phyloP scores from a whole-genome alignment of 2,888 invertebrate species.

The Ormyrus nitidulus region DNA sequence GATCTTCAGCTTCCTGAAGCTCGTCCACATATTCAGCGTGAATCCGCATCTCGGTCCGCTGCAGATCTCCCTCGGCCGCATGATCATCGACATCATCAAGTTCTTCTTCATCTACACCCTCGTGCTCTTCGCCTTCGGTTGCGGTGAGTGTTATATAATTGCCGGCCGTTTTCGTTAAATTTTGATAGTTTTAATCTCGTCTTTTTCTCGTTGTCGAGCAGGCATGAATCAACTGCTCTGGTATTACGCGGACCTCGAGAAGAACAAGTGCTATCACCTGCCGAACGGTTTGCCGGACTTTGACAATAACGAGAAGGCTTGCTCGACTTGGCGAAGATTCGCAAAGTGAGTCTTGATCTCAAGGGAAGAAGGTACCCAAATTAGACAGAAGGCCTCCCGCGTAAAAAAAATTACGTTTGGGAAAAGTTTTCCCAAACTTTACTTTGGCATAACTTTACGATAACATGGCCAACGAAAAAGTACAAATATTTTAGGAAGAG shows the following conservation, averaged over 20 bases:
- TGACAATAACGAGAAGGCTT: slow-evolving; percentile 88
- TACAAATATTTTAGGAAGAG: too few relatives aligned
- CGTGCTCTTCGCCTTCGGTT: slow-evolving; percentile 96
- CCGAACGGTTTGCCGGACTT: slow-evolving; percentile 88
- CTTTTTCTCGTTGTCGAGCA: slow-evolving; percentile 65
- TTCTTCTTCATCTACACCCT: slow-evolving; percentile 96
- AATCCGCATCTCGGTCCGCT: slow-evolving; percentile 96
- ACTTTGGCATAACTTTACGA: too few relatives aligned
- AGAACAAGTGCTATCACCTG: slow-evolving; percentile 88
- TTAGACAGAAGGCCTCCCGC: too few relatives aligned
- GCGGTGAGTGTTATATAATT: slow-evolving; percentile 80
- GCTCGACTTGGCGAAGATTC: slow-evolving; percentile 91
- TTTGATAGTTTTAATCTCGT: slow-evolving; percentile 7
- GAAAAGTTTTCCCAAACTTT: too few relatives aligned
- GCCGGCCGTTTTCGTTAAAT: neutral
- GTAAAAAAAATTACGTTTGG: too few relatives aligned
- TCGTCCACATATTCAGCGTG: slow-evolving; percentile 97
- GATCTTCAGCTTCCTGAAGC: slow-evolving; percentile 96
- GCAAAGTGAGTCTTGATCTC: slow-evolving; percentile 82
- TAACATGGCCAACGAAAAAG: too few relatives aligned
- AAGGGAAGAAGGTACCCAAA: too few relatives aligned
- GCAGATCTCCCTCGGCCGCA: slow-evolving; percentile 94
- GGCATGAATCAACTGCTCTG: slow-evolving; percentile 92
- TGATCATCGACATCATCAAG: slow-evolving; percentile 96
- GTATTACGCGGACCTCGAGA: slow-evolving; percentile 95